phyloP scores from a whole-genome alignment of 2,888 invertebrate genomes.

The Scotopteryx bipunctaria region DNA sequence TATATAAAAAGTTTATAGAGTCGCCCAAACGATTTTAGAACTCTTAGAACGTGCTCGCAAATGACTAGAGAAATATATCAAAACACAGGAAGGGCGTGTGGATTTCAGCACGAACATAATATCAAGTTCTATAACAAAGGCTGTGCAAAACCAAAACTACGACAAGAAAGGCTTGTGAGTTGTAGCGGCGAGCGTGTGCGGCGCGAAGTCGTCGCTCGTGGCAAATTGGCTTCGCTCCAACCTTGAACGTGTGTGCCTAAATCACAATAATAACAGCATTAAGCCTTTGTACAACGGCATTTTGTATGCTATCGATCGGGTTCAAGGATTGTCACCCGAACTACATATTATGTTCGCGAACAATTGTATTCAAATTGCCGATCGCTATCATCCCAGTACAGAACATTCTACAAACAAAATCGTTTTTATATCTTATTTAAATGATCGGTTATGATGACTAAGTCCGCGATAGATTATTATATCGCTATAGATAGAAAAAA shows the following conservation, averaged over 20 bases:
- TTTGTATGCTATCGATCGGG: constrained; percentile 31
- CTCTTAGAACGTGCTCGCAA: neutral
- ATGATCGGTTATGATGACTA: constrained; percentile 4
- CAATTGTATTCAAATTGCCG: constrained; percentile 28
- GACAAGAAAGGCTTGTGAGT: constrained; percentile 1
- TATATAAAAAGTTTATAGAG: no score
- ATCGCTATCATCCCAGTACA: constrained; percentile 14
- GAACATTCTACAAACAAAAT: neutral
- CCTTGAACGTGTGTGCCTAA: constrained; percentile 42
- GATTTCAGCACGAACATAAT: neutral
- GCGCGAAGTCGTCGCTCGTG: constrained; percentile 11
- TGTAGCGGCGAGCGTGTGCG: neutral
- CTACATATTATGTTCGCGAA: constrained; percentile 23
- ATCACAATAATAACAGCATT: constrained; percentile 32
- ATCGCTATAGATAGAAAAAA: no score
- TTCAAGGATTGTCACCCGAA: constrained; percentile 33
- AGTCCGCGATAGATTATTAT: neutral
- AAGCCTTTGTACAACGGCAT: constrained; percentile 24
- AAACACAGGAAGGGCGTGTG: neutral
- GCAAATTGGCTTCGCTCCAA: constrained; percentile 39
- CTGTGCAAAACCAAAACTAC: neutral
- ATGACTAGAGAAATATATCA: neutral
- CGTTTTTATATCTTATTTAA: neutral
- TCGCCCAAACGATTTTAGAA: no score
- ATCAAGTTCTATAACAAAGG: neutral